phyloP scores from a whole-genome alignment of 2,888 invertebrate genomes.

The Heteromyza rotundicornis region DNA sequence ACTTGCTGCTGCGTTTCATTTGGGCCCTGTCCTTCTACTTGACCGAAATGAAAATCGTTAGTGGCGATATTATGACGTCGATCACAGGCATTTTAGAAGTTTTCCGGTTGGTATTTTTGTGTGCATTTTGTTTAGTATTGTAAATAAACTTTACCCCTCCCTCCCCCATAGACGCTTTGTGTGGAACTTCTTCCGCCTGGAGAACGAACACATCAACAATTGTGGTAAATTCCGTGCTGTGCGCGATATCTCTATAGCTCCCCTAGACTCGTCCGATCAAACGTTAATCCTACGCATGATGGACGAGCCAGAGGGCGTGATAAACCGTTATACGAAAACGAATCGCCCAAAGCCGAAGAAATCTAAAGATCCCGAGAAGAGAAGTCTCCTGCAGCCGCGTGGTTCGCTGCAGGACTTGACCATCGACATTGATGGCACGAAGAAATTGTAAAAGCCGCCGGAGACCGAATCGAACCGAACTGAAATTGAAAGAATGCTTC shows the following conservation, averaged over 20 bases:
- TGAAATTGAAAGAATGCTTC: slow-evolving; percentile 13
- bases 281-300: slow-evolving; percentile 90
- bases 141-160: slow-evolving; percentile 1
- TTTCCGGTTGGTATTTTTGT: slow-evolving; percentile 70
- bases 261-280: slow-evolving; percentile 92
- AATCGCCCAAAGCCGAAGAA: slow-evolving; percentile 68
- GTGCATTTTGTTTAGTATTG: neutral
- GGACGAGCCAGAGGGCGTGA: slow-evolving; percentile 90
- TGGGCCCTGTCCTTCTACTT: slow-evolving; percentile 91
- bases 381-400: slow-evolving; percentile 64
- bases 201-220: slow-evolving; percentile 99
- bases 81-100: slow-evolving; percentile 87
- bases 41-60: slow-evolving; percentile 77
- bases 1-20: slow-evolving; percentile 88
- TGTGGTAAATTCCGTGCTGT: slow-evolving; percentile 99
- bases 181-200: slow-evolving; percentile 99
- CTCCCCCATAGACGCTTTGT: slow-evolving; percentile 78
- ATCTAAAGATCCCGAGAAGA: slow-evolving; percentile 68
- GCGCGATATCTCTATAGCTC: slow-evolving; percentile 94
- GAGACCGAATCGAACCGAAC: neutral
- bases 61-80: slow-evolving; percentile 82
- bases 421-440: slow-evolving; percentile 56
- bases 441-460: slow-evolving; percentile 52
- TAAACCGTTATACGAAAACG: slow-evolving; percentile 71
- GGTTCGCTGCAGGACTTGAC: slow-evolving; percentile 58